phyloP scores from a whole-genome alignment of 1,140 invertebrate genomes.

The Tetranychus urticae region DNA sequence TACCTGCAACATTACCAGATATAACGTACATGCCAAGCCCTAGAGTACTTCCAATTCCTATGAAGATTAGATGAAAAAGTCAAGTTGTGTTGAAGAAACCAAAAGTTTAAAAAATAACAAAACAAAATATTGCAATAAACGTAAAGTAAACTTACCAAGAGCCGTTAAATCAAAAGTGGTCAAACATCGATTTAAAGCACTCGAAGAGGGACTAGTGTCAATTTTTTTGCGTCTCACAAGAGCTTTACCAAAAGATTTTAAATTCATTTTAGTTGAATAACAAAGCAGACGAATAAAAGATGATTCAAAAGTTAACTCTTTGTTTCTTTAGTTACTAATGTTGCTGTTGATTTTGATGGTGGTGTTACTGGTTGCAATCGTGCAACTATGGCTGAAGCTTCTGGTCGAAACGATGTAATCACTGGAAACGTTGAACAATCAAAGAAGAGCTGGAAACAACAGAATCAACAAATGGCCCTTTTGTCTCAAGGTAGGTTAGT shows the following conservation, averaged over 20 bases:
- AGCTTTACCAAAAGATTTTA: slow-evolving; percentile 12
- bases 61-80: background rate
- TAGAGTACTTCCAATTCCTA: slow-evolving; percentile 55
- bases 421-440: too few species aligned
- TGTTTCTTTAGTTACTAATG: too few species aligned
- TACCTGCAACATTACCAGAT: slow-evolving; percentile 59
- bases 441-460: too few species aligned
- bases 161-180: slow-evolving; percentile 49
- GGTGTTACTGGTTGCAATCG: too few species aligned
- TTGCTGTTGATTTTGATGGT: too few species aligned
- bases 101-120: background rate
- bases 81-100: background rate
- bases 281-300: too few species aligned
- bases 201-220: slow-evolving; percentile 17
- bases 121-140: too few species aligned
- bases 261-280: background rate
- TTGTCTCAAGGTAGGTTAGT: too few species aligned
- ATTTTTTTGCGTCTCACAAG: slow-evolving; percentile 9
- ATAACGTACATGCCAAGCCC: slow-evolving; percentile 72
- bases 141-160: slow-evolving; percentile 23
- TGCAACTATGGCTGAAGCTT: too few species aligned
- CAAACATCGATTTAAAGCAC: slow-evolving; percentile 43
- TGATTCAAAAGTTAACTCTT: too few species aligned
- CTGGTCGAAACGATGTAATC: too few species aligned
- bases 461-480: too few species aligned